Evolutionary conservation across 2,113 vertebrate species (phyloP), one percentile per base, ranked within the genome.

Genomic region (Dipodomys ordii): DNA sequence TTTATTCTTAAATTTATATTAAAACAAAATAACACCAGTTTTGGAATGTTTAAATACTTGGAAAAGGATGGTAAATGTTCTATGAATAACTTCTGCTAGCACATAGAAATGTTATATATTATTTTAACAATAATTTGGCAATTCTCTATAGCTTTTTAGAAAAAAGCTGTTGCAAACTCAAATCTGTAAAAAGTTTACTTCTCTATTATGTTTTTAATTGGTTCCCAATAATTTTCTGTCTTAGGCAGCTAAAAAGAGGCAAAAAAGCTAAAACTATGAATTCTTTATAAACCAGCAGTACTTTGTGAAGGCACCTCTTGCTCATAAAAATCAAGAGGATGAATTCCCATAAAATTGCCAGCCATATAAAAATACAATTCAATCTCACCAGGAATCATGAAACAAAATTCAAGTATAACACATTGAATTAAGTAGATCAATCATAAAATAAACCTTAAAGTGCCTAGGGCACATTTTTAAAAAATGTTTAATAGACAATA

Each of bases 161-260:
- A 46, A 93, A 46, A 93, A 94, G 88, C 13, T 22, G 25, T 16
- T 93, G 46, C 8, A 72, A 95, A 22, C n/a, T 53, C 28, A 86
- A 82, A 84, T 89, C 73, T 88, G 49, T 7, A 94, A 86, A 90
- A 86, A n/a, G 49, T 65, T 39, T 73, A 78, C 28, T 60, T 93
- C n/a, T 60, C 7, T 92, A 12, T 91, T 87, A 60, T 81, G 44
- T 91, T 93, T 95, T 67, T 78, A 94, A 90, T 87, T 85, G 44
- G 82, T 64, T 94, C n/a, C 13, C 77, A 89, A 92, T 94, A 94
- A 94, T 91, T 94, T 74, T 93, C 25, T 88, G 28, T 30, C 32
- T 60, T 82, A 77, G 32, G 60, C n/a, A 91, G 60, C 15, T 92
- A 32, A 93, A 53, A 10, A 87, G 62, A 62, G n/a, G 23, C 74